These are phyloP conservation scores for Platygyra sinensis DNA, from an alignment of 64 coral and sea anemone genomes.

Conservation along the genomic window DNA sequence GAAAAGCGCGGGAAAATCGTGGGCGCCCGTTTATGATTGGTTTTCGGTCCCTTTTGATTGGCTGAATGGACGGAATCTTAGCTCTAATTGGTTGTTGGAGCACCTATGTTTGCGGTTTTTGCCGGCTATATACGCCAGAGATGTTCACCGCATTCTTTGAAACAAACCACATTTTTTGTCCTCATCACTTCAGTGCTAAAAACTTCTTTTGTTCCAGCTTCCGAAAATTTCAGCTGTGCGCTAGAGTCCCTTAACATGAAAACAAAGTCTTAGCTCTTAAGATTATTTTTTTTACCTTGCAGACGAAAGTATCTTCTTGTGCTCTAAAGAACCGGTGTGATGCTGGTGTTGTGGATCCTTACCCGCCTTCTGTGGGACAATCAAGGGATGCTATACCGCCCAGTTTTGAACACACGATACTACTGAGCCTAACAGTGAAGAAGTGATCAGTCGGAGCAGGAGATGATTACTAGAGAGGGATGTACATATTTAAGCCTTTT, in stretches of 20 bases:
- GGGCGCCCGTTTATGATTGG: too few relatives aligned
- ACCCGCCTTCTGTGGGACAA: conserved; percentile 82
- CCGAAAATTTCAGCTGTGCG: too few relatives aligned
- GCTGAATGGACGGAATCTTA: too few relatives aligned
- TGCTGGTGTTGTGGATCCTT: conserved; percentile 82
- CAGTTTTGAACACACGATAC: conserved; percentile 97
- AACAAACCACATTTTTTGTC: too few relatives aligned
- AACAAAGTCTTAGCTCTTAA: not conserved
- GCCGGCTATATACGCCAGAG: too few relatives aligned
- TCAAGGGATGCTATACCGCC: conserved; percentile 86
- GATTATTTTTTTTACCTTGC: conserved; percentile 29
- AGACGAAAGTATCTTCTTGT: conserved; percentile 98
- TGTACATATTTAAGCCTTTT: not conserved
- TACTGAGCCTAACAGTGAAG: conserved; percentile 79
- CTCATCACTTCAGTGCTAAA: too few relatives aligned
- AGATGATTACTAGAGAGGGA: conserved; percentile 61
- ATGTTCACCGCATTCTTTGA: too few relatives aligned
- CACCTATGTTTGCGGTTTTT: too few relatives aligned
- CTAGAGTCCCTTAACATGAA: too few relatives aligned
- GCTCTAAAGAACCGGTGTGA: conserved; percentile 82
- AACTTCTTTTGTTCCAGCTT: too few relatives aligned
- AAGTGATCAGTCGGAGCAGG: conserved; percentile 92
- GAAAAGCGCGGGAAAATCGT: too few relatives aligned
- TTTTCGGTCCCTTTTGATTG: not conserved
- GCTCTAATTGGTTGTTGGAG: too few relatives aligned